Evolutionary conservation across 1,140 invertebrate genomes (phyloP).

Genomic region (Triops longicaudatus): DNA sequence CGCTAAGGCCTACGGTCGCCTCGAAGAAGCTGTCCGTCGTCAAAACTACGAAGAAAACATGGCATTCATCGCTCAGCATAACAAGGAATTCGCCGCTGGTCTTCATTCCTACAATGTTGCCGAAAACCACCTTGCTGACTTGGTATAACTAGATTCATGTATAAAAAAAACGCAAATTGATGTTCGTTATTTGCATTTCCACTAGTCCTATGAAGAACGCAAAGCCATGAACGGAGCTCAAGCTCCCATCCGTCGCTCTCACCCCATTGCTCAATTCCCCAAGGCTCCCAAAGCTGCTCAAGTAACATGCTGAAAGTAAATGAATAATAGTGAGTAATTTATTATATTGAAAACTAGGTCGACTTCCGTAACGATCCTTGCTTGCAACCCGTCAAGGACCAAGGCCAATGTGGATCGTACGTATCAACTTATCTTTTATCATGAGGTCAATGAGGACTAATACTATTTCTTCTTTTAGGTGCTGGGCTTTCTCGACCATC

Average conservation of each 20-base stretch:
- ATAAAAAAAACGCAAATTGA: background rate
- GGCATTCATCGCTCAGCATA: conserved; percentile 49
- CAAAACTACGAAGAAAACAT: conserved; percentile 51
- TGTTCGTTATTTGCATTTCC: background rate
- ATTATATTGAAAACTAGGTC: background rate
- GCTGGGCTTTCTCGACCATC: conserved; percentile 23
- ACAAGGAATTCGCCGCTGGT: conserved; percentile 49
- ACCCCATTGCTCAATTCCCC: background rate
- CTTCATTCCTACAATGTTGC: conserved; percentile 50
- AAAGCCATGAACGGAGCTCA: background rate
- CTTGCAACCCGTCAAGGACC: conserved; percentile 27
- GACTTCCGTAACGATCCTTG: conserved; percentile 22
- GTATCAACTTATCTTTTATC: background rate
- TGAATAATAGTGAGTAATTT: background rate
- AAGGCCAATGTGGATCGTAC: conserved; percentile 25
- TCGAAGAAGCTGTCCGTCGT: conserved; percentile 41
- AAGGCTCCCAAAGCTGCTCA: background rate
- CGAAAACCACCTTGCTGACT: conserved; percentile 56
- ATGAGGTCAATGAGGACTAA: background rate
- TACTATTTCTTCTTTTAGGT: background rate
- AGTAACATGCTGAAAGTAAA: background rate
- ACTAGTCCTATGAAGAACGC: background rate
- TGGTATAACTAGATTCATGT: conserved; percentile 40
- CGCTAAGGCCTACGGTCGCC: conserved; percentile 45
- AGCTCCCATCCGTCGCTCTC: background rate